Evolutionary conservation across 2,888 invertebrate species (phyloP), one percentile per base, ranked within the genome.

Genomic region (Odontocolon sp.): DNA sequence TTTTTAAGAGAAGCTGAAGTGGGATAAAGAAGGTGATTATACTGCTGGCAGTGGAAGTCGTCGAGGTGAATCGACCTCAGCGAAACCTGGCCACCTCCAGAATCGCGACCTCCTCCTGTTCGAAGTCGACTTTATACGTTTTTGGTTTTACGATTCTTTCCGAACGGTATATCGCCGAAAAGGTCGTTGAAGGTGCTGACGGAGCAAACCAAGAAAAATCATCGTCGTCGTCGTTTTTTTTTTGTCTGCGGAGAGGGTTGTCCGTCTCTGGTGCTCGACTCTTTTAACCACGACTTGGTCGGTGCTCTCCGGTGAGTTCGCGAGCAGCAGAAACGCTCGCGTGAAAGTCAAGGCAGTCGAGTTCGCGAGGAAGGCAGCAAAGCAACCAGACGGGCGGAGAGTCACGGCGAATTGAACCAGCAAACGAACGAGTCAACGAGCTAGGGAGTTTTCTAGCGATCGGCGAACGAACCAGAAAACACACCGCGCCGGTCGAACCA

Each of bases 401-500:
- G 50, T 11, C 5, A 31, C 31, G 45, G 33, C 33, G 59, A 50
- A 23, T 23, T 4, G 31, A 63, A 38, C 28, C 14, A n/a, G 33
- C 26, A 56, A 77, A 56, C 36, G 42, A 66, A 47, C 56, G 45
- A 47, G 38, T 33, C 47, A 50, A 63, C 31, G 47, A 56, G 72
- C 36, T 23, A 9, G 40, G 23, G 23, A 61, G 42, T 2, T 11
- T 33, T 45, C 31, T 16, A 14, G 23, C 33, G 36, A 16, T 36
- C 21, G 31, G 28, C 47, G 31, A 63, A 23, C 5, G 38, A 40
- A 31, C 40, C 16, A 72, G 73, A 69, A 76, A 78, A 77, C 59
- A 81, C 81, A 81, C 81, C 80, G 78, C 80, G 83, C 68, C 80
- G 79, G 79, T 59, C 72, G 66, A 63, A 69, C 50, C 45, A 33